phyloP scores from a whole-genome alignment of 2,797 vertebrate genomes.

The Mastacembelus armatus region DNA sequence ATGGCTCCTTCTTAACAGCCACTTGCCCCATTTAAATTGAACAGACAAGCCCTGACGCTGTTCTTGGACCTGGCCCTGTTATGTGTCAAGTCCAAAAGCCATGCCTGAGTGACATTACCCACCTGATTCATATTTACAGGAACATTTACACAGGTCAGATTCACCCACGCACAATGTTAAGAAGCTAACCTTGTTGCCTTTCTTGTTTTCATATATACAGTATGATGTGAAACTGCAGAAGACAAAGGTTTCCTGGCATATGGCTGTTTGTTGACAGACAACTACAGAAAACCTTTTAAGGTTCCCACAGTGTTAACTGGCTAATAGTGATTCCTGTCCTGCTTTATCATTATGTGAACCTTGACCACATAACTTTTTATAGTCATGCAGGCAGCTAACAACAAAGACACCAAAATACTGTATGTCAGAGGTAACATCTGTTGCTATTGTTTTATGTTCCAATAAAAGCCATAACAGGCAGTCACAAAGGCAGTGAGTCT shows the following conservation, averaged over 20 bases:
- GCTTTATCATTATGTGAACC: neutral
- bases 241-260: neutral
- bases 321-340: neutral
- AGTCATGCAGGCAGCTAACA: neutral
- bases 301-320: neutral
- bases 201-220: too few species aligned
- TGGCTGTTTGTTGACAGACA: slow-evolving; percentile 13
- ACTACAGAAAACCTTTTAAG: neutral
- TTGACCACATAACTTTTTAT: slow-evolving; percentile 8
- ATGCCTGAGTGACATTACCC: neutral
- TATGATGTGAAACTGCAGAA: neutral
- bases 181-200: neutral
- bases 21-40: slow-evolving; percentile 18
- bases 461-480: neutral
- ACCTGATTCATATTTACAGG: neutral
- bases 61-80: neutral
- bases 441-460: neutral
- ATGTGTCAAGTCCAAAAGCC: neutral
- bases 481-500: neutral
- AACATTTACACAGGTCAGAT: neutral
- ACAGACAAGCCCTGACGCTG: neutral
- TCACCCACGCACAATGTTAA: neutral
- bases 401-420: neutral
- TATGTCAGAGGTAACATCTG: neutral
- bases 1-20: slow-evolving; percentile 37